phyloP scores from a whole-genome alignment of 2,888 invertebrate species.

The Rosalia funebris region DNA sequence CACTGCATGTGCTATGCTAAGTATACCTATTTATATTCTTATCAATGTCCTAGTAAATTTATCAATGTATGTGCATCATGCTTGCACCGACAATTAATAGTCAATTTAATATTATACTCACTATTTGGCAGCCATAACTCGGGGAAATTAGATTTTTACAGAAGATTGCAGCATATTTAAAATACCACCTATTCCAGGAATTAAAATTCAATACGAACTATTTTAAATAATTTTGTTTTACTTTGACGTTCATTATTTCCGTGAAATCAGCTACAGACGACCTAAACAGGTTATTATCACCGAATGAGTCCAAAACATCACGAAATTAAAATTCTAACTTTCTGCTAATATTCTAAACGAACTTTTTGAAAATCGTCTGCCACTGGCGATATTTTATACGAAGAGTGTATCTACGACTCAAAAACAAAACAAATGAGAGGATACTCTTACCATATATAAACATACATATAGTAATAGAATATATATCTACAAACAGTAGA shows the following conservation, averaged over 20 bases:
- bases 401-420: not conserved
- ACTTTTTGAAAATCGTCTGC: not conserved
- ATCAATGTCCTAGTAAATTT: not conserved
- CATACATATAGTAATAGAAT: not conserved
- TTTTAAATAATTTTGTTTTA: conserved; percentile 29
- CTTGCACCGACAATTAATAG: not conserved
- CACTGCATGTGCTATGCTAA: too few relatives aligned
- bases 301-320: not conserved
- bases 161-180: too few relatives aligned
- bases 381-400: not conserved
- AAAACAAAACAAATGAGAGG: conserved; percentile 8
- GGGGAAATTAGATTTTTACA: too few relatives aligned
- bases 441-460: not conserved
- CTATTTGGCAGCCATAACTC: not conserved
- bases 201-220: conserved; percentile 20
- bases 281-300: not conserved
- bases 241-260: conserved; percentile 33
- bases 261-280: conserved; percentile 25
- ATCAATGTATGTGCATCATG: not conserved
- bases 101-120: not conserved
- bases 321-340: too few relatives aligned
- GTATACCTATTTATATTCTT: not conserved
- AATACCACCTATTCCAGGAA: conserved; percentile 1
- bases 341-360: too few relatives aligned
- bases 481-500: not conserved